Evolutionary conservation across 2,888 invertebrate genomes (phyloP), one percentile per base, ranked within the genome.

Genomic region (Anarsia innoxiella): DNA sequence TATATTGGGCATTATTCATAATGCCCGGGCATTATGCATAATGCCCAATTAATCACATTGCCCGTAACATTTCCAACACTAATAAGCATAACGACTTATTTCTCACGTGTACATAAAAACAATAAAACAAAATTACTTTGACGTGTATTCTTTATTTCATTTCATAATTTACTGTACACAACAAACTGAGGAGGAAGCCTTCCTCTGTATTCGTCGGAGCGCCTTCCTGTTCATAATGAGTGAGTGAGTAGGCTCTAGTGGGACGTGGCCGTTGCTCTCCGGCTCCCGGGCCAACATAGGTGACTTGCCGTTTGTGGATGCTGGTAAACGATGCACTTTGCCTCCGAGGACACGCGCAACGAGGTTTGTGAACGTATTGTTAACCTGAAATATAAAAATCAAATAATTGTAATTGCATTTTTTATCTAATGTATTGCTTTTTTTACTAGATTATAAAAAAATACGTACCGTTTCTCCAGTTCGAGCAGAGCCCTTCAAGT

Each of bases 391-490:
- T 19, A 19, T 19, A 19, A 19, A 19, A 19, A 19, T 19, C 19
- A 19, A 19, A 19, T 5, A 19, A 8, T n/a, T n/a, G n/a, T n/a
- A n/a, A n/a, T n/a, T n/a, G n/a, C n/a, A n/a, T n/a, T n/a, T n/a
- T n/a, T n/a, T n/a, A n/a, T n/a, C n/a, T n/a, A n/a, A n/a, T n/a
- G n/a, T n/a, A n/a, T n/a, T n/a, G n/a, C n/a, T n/a, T n/a, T n/a
- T n/a, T n/a, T n/a, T n/a, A n/a, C n/a, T n/a, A n/a, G n/a, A n/a
- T n/a, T n/a, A n/a, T 19, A 19, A 19, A 19, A 3, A 19, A 5
- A 5, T 8, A 19, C 19, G 19, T 78, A 91, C 91, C 82, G 87
- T 88, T 80, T 92, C 92, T 4, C 92, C 91, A 2, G 91, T 92
- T 57, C 91, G 87, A 3, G 92, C 91, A 3, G 92, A 92, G 34